Base-by-base conservation (phyloP, 2,797 vertebrate species). In the Halcyon chelicuti region DNA sequence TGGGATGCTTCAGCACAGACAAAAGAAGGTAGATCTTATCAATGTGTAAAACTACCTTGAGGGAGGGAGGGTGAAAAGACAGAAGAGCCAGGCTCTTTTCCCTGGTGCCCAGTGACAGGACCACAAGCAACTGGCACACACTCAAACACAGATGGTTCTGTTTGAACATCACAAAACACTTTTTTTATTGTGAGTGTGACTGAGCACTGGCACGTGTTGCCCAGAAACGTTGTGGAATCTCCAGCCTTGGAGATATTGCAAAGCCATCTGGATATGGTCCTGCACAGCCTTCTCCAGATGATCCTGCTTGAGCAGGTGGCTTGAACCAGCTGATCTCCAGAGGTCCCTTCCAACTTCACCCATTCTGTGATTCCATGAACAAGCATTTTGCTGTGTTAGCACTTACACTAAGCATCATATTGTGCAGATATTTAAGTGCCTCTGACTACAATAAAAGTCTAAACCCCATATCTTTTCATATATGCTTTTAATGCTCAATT, bases 391-490 rank as follows among this genome's bases (percentile, higher is more conserved):
- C 23, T 68, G 2, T 22, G 7, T 46, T 61, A 83, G 13, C 28
- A 71, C 14, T 63, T 26, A 35, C 0, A 65, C 7, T 8, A 35
- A 74, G 5, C 17, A 77, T 8, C 7, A 12, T 19, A 29, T 1
- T 33, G 13, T 25, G 14, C 21, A 83, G 15, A 46, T 46, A 68
- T 21, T 0, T 8, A 74, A 62, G 33, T 29, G 10, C 7, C 39
- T 62, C 35, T 62, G 49, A 70, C 7, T 55, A 80, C 13, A 77
- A n/a, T 26, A 7, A 65, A 63, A 60, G 14, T 14, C 21, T n/a
- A 16, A 76, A 84, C 20, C 1, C 0, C 10, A 23, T 3, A 6
- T 5, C 47, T 60, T 91, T 23, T 4, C 7, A 23, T 25, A 60
- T 12, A 33, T 20, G 12, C 14, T 52, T 85, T 80, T 60, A 88